These are phyloP conservation scores for Hippocampus zosterae DNA, from an alignment of 2,113 vertebrate genomes.

Conservation along the genomic window DNA sequence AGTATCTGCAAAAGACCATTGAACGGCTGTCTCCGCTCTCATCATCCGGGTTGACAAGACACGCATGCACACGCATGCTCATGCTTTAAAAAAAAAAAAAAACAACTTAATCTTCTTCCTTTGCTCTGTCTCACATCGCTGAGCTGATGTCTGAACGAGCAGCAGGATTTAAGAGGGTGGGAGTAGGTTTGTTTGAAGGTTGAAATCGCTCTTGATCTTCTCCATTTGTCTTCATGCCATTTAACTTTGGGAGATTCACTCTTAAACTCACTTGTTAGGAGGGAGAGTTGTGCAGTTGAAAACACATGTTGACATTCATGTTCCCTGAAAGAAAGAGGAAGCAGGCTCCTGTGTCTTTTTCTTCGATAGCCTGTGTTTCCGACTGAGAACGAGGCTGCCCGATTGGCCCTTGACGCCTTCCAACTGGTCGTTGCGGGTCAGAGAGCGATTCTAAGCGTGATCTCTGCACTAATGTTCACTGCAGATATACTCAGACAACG, in stretches of 20 bases:
- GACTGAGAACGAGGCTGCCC: slow-evolving; percentile 4
- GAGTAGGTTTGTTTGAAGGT: slow-evolving; percentile 3
- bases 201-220: neutral
- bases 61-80: neutral
- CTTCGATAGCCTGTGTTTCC: slow-evolving; percentile 19
- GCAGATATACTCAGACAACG: slow-evolving; percentile 2
- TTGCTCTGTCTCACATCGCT: slow-evolving; percentile 40
- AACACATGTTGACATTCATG: neutral
- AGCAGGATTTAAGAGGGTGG: slow-evolving; percentile 8
- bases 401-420: slow-evolving; percentile 39
- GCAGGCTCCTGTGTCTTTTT: slow-evolving; percentile 10
- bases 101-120: slow-evolving; percentile 32
- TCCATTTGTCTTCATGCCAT: slow-evolving; percentile 4
- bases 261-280: neutral
- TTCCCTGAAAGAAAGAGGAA: slow-evolving; percentile 38
- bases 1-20: neutral
- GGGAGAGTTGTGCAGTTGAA: slow-evolving; percentile 1
- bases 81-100: slow-evolving; percentile 28
- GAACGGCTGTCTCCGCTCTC: neutral
- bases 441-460: slow-evolving; percentile 11
- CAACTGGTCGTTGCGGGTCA: slow-evolving; percentile 19
- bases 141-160: slow-evolving; percentile 31
- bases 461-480: neutral
- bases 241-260: neutral
- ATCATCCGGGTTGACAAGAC: neutral